A percentile compares a stretch with the other conserved stretches of the same genome.
Evolutionary conservation across 2,797 vertebrate genomes (phyloP).

Genomic region (Aselliscus stoliczkanus): DNA sequence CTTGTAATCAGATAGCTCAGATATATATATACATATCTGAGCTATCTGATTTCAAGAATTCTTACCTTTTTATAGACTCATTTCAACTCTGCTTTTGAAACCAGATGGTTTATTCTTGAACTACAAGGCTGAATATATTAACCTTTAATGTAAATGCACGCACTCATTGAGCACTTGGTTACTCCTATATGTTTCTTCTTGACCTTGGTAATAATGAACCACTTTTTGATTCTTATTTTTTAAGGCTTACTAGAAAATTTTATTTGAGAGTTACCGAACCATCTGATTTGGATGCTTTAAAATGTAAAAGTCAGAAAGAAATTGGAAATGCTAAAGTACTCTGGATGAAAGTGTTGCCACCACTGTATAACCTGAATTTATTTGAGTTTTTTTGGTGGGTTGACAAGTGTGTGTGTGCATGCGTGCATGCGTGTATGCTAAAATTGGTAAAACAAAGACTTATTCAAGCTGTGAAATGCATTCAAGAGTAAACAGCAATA

Average conservation of each 20-base stretch:
- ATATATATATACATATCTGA: slow-evolving; percentile 54
- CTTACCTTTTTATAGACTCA: slow-evolving; percentile 63
- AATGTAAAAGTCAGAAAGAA: slow-evolving; percentile 51
- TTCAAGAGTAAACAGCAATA: slow-evolving; percentile 67
- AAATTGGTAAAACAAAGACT: slow-evolving; percentile 69
- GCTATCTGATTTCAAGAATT: slow-evolving; percentile 54
- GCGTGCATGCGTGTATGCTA: background rate
- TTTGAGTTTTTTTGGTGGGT: slow-evolving; percentile 61
- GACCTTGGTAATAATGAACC: slow-evolving; percentile 61
- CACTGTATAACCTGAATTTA: slow-evolving; percentile 49
- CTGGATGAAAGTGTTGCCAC: slow-evolving; percentile 27
- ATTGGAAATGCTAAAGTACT: slow-evolving; percentile 31
- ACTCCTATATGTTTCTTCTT: slow-evolving; percentile 53
- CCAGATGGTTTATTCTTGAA: slow-evolving; percentile 65
- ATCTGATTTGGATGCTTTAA: slow-evolving; percentile 55
- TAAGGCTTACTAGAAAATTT: slow-evolving; percentile 48
- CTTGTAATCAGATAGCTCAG: no score
- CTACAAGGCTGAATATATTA: slow-evolving; percentile 62
- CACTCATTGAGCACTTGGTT: slow-evolving; percentile 44
- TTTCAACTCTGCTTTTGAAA: slow-evolving; percentile 63
- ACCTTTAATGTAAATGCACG: slow-evolving; percentile 66
- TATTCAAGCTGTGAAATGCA: slow-evolving; percentile 64
- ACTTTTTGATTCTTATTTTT: slow-evolving; percentile 34
- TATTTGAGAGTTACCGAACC: slow-evolving; percentile 40
- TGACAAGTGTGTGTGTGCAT: slow-evolving; percentile 42